Base-by-base conservation (phyloP, 2,797 vertebrate species). In the Novumbra hubbsi region DNA sequence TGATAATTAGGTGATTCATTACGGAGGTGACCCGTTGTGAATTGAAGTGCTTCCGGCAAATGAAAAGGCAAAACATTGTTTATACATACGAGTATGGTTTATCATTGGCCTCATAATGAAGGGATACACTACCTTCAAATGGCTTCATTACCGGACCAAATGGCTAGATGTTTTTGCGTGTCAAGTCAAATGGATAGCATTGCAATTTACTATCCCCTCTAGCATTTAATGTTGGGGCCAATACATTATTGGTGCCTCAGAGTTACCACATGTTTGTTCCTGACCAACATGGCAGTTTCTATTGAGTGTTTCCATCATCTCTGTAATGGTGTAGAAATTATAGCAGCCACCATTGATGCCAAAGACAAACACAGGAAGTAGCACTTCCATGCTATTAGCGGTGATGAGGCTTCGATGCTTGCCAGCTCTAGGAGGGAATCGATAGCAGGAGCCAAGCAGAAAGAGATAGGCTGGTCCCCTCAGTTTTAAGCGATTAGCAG, bases 1-100 rank as follows among this genome's bases (percentile, higher is more conserved):
- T 84, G 81, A 86, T 90, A 87, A 90, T 91, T 87, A 89, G 86
- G 79, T 86, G 88, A 87, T 91, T 92, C 88, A 90, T 91, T 89
- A 88, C 73, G 79, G 84, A 79, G 90, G 92, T 87, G 86, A 90
- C 87, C 89, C 83, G 79, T 70, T 84, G 85, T 91, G 86, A 88
- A 88, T 83, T 82, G 75, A 78, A 82, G 85, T 76, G 73, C 72
- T 71, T 50, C 28, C 38, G 69, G 52, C 34, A 57, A 71, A 71
- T 50, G 4, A 49, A 69, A 21, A 28, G 21, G 69, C 49, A 55
- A 38, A 21, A 48, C 72, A 78, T 67, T 76, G 77, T 57, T 57
- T 71, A 77, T 74, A 75, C 74, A 72, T 75, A 73, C 0, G 32
- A 62, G 52, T 49, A 52, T 32, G 45, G 6, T 21, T 28, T 52